Conservation (phyloP, 2,888 invertebrate genomes). For the Lithophane socia region DNA sequence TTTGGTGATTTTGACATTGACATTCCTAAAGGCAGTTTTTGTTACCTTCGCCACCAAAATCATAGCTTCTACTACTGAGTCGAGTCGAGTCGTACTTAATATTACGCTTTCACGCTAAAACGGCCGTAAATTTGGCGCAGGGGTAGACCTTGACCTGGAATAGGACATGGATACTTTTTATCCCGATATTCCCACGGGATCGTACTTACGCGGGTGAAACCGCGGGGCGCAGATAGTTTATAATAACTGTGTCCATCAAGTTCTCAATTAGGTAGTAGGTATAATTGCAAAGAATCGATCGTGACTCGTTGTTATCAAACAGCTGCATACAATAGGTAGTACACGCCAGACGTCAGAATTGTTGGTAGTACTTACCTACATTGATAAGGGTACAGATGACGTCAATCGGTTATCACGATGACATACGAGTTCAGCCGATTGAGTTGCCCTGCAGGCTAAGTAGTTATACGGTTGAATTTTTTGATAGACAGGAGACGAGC, state of each 20-base stretch:
- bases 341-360: background rate
- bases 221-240: too few species aligned
- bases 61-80: too few species aligned
- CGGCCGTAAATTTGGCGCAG: too few species aligned
- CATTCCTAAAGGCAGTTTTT: background rate
- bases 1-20: background rate
- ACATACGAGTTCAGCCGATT: constrained; percentile 31
- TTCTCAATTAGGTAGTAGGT: too few species aligned
- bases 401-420: constrained; percentile 27
- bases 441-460: background rate
- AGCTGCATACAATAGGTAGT: background rate
- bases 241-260: too few species aligned
- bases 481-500: background rate
- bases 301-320: background rate
- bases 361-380: background rate
- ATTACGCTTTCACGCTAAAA: too few species aligned
- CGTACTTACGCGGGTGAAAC: too few species aligned
- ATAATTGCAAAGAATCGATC: background rate
- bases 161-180: too few species aligned
- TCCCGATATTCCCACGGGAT: too few species aligned
- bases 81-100: too few species aligned
- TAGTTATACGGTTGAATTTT: background rate
- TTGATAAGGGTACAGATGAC: constrained; percentile 25
- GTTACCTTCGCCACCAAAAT: background rate
- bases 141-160: too few species aligned